These are phyloP conservation scores for Athalia rosae DNA, from an alignment of 2,888 invertebrate species.

Conservation along the genomic window DNA sequence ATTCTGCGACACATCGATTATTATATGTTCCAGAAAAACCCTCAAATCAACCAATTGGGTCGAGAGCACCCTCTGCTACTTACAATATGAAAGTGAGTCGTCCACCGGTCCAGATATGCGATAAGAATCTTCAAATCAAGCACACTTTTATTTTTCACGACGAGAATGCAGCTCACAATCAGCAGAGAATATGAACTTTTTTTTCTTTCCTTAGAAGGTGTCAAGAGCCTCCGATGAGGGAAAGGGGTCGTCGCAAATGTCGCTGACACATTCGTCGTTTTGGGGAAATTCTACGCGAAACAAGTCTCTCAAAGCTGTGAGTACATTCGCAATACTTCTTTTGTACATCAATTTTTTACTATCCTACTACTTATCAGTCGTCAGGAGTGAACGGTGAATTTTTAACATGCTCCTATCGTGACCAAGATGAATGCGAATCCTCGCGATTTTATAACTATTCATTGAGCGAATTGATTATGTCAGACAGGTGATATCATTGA, in stretches of 20 bases:
- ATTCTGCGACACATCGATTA: background rate
- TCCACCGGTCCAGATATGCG: background rate
- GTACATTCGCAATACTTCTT: slow-evolving; percentile 57
- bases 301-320: slow-evolving; percentile 54
- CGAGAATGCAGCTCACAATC: background rate
- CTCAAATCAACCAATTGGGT: background rate
- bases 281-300: slow-evolving; percentile 47
- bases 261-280: slow-evolving; percentile 47
- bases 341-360: slow-evolving; percentile 58
- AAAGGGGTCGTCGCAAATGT: slow-evolving; percentile 14
- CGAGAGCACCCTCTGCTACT: background rate
- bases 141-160: background rate
- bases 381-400: slow-evolving; percentile 55
- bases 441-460: background rate
- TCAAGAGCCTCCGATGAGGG: slow-evolving; percentile 1
- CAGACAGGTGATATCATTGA: too few species aligned
- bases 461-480: background rate
- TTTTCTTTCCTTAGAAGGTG: slow-evolving; percentile 10
- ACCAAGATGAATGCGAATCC: slow-evolving; percentile 45
- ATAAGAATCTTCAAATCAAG: too few species aligned
- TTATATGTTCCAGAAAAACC: slow-evolving; percentile 17
- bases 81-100: slow-evolving; percentile 11
- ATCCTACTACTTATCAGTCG: slow-evolving; percentile 56
- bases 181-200: background rate
- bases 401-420: slow-evolving; percentile 51